These are phyloP conservation scores for Halictus ligatus DNA, from an alignment of 2,888 invertebrate species.

Conservation along the genomic window DNA sequence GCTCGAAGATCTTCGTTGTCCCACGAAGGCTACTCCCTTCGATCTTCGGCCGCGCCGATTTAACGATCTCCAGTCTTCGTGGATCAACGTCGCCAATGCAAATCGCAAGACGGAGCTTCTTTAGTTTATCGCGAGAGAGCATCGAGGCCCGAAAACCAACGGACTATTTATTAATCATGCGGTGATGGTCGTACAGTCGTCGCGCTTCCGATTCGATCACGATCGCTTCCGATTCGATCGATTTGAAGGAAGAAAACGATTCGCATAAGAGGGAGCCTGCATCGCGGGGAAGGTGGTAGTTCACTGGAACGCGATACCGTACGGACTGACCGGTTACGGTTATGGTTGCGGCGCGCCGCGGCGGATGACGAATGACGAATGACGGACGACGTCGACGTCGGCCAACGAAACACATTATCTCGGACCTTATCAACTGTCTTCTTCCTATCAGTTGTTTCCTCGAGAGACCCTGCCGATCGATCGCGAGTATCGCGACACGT, in stretches of 20 bases:
- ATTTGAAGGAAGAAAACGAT: background rate
- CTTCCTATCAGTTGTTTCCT: constrained; percentile 52
- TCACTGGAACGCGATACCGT: constrained; percentile 20
- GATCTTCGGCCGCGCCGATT: background rate
- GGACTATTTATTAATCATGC: background rate
- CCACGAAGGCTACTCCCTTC: background rate
- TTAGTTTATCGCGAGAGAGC: background rate
- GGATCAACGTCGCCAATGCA: background rate
- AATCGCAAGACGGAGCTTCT: background rate
- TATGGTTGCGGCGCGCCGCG: too few species aligned
- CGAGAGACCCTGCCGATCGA: constrained; percentile 26
- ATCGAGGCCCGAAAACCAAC: background rate
- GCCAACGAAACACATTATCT: constrained; percentile 53
- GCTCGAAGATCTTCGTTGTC: background rate
- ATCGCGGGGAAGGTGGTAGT: constrained; percentile 27
- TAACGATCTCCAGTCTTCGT: background rate
- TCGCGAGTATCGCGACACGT: background rate
- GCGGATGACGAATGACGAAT: background rate
- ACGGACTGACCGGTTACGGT: background rate
- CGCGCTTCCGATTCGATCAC: background rate
- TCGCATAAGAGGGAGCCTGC: background rate
- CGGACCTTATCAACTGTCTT: constrained; percentile 69
- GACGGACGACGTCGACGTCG: background rate
- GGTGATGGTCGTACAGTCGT: background rate
- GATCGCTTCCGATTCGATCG: background rate